Evolutionary conservation across 2,888 invertebrate genomes (phyloP), one percentile per base, ranked within the genome.

Genomic region (Hydropsyche betteni): DNA sequence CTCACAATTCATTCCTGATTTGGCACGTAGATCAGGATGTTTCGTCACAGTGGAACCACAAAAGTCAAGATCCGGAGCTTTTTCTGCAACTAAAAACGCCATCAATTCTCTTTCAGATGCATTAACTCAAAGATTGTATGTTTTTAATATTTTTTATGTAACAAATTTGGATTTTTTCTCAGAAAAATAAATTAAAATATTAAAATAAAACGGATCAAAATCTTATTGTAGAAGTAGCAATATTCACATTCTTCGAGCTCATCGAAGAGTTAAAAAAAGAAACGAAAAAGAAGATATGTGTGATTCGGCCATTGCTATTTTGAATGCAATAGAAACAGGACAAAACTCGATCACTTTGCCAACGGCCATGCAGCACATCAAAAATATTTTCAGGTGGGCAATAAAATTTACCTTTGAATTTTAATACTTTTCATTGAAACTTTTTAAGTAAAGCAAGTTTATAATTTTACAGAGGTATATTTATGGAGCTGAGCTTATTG

Each of bases 321-420:
- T 79, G 70, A 69, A 71, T 34, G 79, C 79, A 2, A 64, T 79
- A 16, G 76, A 79, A 69, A 58, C 53, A 16, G 78, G 79, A 3
- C 55, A 61, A 51, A 51, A 73, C 24, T 68, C 72, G 50, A 34
- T 79, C 74, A 78, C 77, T 8, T 69, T 79, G 61, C 79, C 79
- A 33, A 73, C 79, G 74, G 77, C 74, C 51, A 78, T 34, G 74
- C 74, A 76, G 75, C 74, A 78, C 64, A 61, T 79, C 4, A 79
- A 77, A 74, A 78, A 79, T 74, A 75, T 76, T 53, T 69, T 79
- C 58, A 78, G 78, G 79, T 78, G 38, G 1, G 6, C 12, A 38
- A 7, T 68, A 61, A 16, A 61, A n/a, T 70, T 33, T 36, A 33
- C 55, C 14, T 72, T 70, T 8, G 1, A 51, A 7, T 24, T 24